Evolutionary conservation across 2,888 invertebrate species (phyloP), one percentile per base, ranked within the genome.

Genomic region (Mactromeris polynyma): DNA sequence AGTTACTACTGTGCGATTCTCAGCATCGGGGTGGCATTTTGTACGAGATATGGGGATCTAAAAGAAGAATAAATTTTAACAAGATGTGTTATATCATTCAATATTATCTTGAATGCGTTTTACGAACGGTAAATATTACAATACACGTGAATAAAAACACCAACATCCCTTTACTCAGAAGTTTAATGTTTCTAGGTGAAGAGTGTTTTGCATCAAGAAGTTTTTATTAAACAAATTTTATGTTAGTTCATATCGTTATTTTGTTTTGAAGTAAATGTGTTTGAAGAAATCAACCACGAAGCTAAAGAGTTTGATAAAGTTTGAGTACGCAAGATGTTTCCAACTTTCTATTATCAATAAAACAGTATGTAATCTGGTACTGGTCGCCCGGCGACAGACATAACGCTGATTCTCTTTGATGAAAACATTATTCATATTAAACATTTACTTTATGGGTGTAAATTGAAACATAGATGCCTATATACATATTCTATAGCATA

Each of bases 351-450:
- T 78, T 84, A 77, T 84, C 77, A 78, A 77, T 77, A 84, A 84
- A 77, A 84, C 73, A 73, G 78, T 36, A 84, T 46, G 51, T 36
- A 78, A 78, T 77, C 78, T 84, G 19, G 78, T 26, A 84, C 42
- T 51, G 51, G 78, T 84, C 31, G 46, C 79, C 19, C 69, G 84
- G 87, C 89, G 89, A 87, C 87, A 87, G 58, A 81, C 81, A 78
- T 58, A 46, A 64, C 51, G 58, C 26, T 21, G 51, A 77, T 58
- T 40, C 78, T 83, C 86, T 90, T 90, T 90, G 88, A 90, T 77
- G 86, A 83, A 86, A 31, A n/a, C 31, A 86, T 86, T 90, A 90
- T 86, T 83, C 73, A 83, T 54, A 46, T 86, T 90, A 88, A 85
- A 85, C 81, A 36, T 69, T 78, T 42, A 58, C 85, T 88, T 90